Conservation (phyloP, 2,797 vertebrate species). For the Rhodeus uyekii region DNA sequence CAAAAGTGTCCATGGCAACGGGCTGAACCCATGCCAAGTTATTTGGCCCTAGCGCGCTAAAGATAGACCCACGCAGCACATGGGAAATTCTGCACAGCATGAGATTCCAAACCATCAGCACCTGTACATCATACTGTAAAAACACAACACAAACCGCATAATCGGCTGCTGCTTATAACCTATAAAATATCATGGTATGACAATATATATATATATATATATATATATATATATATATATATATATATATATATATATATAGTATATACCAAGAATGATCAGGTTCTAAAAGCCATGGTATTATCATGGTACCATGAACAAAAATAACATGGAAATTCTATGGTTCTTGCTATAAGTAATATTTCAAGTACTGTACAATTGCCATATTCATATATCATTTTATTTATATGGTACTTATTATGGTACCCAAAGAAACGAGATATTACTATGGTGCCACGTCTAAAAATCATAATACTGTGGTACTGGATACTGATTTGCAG, state of each 20-base stretch:
- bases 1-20: slow-evolving; percentile 74
- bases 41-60: slow-evolving; percentile 66
- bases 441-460: background rate
- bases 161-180: background rate
- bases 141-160: background rate
- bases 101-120: slow-evolving; percentile 19
- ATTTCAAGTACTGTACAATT: background rate
- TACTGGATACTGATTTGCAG: too few species aligned
- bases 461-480: background rate
- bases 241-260: too few species aligned
- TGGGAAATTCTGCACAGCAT: slow-evolving; percentile 27
- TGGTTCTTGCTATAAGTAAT: background rate
- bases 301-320: background rate
- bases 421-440: background rate
- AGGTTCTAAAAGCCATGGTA: background rate
- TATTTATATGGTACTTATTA: background rate
- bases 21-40: slow-evolving; percentile 63
- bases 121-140: slow-evolving; percentile 17
- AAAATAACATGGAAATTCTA: background rate
- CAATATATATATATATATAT: too few species aligned
- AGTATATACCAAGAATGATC: background rate
- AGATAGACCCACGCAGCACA: slow-evolving; percentile 67
- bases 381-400: background rate
- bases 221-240: too few species aligned
- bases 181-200: background rate